These are phyloP conservation scores for Cromileptes altivelis DNA, from an alignment of 2,113 vertebrate genomes.

Conservation along the genomic window DNA sequence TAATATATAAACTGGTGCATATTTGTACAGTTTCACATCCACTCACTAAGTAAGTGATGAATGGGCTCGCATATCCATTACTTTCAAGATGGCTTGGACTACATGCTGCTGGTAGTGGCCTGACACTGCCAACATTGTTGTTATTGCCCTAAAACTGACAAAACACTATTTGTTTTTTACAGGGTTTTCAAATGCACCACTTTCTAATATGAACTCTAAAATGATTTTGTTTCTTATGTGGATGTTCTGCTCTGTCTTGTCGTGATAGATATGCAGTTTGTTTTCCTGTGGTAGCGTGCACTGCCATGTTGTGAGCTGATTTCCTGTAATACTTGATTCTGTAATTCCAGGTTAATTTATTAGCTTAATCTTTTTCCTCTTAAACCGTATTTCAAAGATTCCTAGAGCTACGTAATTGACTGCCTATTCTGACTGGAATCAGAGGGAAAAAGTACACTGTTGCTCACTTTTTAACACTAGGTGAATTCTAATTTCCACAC, in stretches of 20 bases:
- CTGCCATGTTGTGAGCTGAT: background rate
- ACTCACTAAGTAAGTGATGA: slow-evolving; percentile 41
- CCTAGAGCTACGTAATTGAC: slow-evolving; percentile 9
- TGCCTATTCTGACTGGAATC: slow-evolving; percentile 6
- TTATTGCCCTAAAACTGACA: background rate
- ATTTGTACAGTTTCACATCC: slow-evolving; percentile 41
- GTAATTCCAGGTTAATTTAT: slow-evolving; percentile 29
- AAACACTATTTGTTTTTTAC: slow-evolving; percentile 1
- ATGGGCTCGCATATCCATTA: slow-evolving; percentile 39
- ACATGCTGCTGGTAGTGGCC: slow-evolving; percentile 10
- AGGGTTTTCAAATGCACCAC: background rate
- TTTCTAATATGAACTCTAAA: background rate
- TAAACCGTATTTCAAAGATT: slow-evolving; percentile 46
- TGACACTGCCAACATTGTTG: slow-evolving; percentile 18
- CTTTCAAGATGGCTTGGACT: slow-evolving; percentile 43
- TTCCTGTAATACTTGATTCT: slow-evolving; percentile 35
- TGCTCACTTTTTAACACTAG: slow-evolving; percentile 48
- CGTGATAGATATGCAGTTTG: background rate
- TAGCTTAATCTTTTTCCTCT: slow-evolving; percentile 28
- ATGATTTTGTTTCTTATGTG: background rate
- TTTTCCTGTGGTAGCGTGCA: background rate
- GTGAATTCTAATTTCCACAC: slow-evolving; percentile 59
- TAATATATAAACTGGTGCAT: slow-evolving; percentile 35
- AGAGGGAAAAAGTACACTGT: background rate
- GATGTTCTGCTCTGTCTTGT: background rate